Base-by-base conservation (phyloP, 1,140 invertebrate species). In the Drosophila santomea region DNA sequence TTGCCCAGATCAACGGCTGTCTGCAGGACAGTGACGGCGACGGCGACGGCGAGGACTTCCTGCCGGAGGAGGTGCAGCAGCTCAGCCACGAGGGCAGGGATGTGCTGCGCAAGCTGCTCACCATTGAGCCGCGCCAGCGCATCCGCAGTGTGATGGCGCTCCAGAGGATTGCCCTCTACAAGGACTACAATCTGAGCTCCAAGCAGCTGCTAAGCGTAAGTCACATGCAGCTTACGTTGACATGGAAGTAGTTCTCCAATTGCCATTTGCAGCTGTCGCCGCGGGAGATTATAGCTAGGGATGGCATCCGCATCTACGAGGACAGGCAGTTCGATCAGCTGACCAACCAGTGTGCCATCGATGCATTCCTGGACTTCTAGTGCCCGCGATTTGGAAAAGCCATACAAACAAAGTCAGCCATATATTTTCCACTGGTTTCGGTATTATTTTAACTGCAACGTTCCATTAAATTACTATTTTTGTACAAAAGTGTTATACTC, bases 121-220 rank as follows among this genome's bases (percentile, higher is more conserved):
- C 92, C 51, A 44, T 91, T 2, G 91, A 94, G 35, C 92, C 93
- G 11, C 72, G 74, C 1, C 80, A 92, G 58, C 86, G 94, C 32
- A 80, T 94, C 5, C 91, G 91, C 28, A 93, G 93, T 15, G 71
- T 94, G 28, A 85, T 93, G 64, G 84, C 92, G 1, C 77, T 94
- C 15, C 88, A 93, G 61, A 92, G 88, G 36, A 93, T 93, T 6
- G 93, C 93, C 15, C 93, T 94, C 50, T 94, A 92, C 74, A 93
- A 93, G 75, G 91, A 92, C 50, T 94, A 93, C 67, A 92, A 93
- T 38, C 44, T 89, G 39, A 72, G 61, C 3, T 38, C 76, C n/a
- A 71, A 89, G 55, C 74, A 78, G 28, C 69, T 88, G 8, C 62
- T 88, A 1, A 74, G 48, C 23, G 84, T 89, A 45, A 77, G 72